Base-by-base conservation (phyloP, 1,140 invertebrate species). In the Heterodera carotae region DNA sequence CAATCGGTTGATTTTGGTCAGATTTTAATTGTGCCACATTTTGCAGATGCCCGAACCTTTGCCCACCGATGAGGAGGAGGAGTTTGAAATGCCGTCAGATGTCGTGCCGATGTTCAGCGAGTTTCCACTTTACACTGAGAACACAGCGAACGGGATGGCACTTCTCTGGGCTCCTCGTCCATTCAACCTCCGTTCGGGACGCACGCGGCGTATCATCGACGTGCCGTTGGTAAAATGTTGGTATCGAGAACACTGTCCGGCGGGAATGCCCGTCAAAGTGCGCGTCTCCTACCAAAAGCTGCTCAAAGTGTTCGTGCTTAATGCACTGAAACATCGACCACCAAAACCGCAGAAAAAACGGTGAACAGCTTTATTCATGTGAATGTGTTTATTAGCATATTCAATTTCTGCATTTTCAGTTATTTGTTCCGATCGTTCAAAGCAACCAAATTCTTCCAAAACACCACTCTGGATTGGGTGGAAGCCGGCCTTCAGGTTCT, bases 391-490 rank as follows among this genome's bases (percentile, higher is more conserved):
- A n/a, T n/a, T n/a, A 7, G 15, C 33, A 33, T 82, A 25, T 12
- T 80, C n/a, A n/a, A 33, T 27, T 25, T n/a, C n/a, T n/a, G n/a
- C n/a, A 12, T 43, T 80, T 84, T 75, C n/a, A 84, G 84, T n/a
- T 87, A 88, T 60, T 53, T 87, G 64, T 99, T 99, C 91, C 91
- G 96, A 25, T 99, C 97, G 0, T 99, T 99, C 89, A 99, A 99
- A 89, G 93, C 96, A 0, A 99, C 97, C 0, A 99, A 99, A 89
- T 99, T 99, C 89, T 99, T 99, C 91, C 97, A 99, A 92, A 96
- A 94, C 0, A 99, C 97, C 22, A 97, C 95, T 1, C 90, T 99
- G 75, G 97, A 99, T 89, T 99, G 97, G 97, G 97, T 99, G 1
- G 97, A 99, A 89, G 96, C 95, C 71, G 97, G 97, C 34, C 89